A percentile compares a stretch with the other conserved stretches of the same genome.
phyloP scores from a whole-genome alignment of 2,888 invertebrate genomes.

The Melieria omissa region DNA sequence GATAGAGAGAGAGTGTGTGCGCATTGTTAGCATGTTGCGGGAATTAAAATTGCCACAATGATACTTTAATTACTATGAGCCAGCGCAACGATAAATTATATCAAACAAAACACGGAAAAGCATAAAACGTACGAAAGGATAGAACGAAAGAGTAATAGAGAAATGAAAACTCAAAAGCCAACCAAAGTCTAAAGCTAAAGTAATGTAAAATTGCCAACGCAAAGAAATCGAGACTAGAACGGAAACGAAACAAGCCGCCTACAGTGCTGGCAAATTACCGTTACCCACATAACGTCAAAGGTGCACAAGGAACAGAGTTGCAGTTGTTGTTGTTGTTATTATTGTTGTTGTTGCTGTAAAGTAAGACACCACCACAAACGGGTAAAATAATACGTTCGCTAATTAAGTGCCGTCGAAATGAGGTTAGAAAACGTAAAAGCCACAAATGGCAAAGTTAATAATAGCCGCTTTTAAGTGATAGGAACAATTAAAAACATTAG shows the following conservation, averaged over 20 bases:
- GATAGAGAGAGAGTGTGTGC: constrained; percentile 26
- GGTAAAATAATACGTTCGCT: too few relatives aligned
- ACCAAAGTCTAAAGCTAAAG: constrained; percentile 3
- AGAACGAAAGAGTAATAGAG: constrained; percentile 3
- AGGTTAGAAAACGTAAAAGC: too few relatives aligned
- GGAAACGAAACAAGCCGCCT: not conserved
- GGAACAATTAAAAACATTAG: too few relatives aligned
- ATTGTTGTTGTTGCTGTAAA: constrained; percentile 4
- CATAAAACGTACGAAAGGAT: not conserved
- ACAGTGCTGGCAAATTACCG: not conserved
- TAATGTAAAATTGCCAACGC: not conserved
- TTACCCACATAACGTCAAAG: too few relatives aligned
- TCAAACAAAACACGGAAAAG: not conserved
- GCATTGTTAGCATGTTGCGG: constrained; percentile 32
- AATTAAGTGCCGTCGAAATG: too few relatives aligned
- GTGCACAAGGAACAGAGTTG: not conserved
- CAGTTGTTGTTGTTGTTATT: constrained; percentile 2
- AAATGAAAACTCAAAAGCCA: not conserved
- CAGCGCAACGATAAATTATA: constrained; percentile 18
- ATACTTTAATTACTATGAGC: constrained; percentile 31
- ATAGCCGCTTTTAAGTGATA: too few relatives aligned
- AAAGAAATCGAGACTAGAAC: not conserved
- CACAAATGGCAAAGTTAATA: too few relatives aligned
- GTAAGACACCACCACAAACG: too few relatives aligned
- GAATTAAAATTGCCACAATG: constrained; percentile 24